A percentile compares a stretch with the other conserved stretches of the same genome.
Evolutionary conservation across 2,797 vertebrate species (phyloP).

Genomic region (Pipistrellus pygmaeus): DNA sequence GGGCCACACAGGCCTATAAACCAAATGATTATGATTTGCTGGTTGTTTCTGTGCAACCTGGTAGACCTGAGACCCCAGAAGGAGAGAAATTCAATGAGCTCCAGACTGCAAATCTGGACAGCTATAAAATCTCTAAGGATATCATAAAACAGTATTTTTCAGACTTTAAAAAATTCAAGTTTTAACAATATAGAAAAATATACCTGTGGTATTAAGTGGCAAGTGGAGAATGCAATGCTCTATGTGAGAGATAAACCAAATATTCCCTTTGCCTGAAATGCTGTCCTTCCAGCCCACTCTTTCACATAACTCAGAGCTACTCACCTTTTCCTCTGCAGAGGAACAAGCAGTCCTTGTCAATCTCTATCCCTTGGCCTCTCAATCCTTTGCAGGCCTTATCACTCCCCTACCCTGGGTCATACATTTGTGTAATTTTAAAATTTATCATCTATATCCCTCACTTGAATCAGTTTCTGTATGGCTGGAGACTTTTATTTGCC

Average conservation of each 20-base stretch:
- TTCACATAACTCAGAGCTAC: neutral
- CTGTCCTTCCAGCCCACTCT: neutral
- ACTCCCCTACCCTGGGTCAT: neutral
- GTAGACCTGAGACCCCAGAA: neutral
- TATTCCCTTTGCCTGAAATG: neutral
- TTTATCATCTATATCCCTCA: neutral
- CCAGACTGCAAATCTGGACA: neutral
- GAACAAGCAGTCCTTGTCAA: too few relatives aligned
- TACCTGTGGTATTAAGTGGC: neutral
- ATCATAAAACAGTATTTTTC: neutral
- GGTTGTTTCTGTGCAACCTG: neutral
- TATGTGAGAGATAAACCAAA: neutral
- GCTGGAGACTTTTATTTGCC: neutral
- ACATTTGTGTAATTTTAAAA: neutral
- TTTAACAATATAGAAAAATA: neutral
- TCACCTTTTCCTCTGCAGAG: neutral
- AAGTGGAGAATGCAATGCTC: neutral
- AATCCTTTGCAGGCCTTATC: neutral
- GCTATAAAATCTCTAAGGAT: neutral
- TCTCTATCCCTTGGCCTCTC: neutral
- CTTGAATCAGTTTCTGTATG: neutral
- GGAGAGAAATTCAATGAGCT: neutral
- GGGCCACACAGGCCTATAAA: neutral
- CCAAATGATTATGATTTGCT: neutral
- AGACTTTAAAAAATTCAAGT: conserved; percentile 34